Percentiles rank a stretch among this genome's conserved stretches.
phyloP scores from a whole-genome alignment of 2,797 vertebrate species.

The Novumbra hubbsi region DNA sequence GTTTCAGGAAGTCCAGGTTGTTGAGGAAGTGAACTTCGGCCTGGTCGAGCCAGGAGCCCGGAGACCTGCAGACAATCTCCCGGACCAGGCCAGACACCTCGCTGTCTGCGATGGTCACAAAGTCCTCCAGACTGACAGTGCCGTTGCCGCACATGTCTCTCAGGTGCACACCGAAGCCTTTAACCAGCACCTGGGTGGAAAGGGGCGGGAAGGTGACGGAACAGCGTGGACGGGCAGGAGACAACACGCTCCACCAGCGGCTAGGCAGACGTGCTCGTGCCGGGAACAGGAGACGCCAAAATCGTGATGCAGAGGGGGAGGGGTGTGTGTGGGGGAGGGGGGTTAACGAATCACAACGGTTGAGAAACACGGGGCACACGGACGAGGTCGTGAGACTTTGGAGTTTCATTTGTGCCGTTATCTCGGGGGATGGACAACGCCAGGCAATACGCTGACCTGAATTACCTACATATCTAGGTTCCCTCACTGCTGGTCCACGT shows the following conservation, averaged over 20 bases:
- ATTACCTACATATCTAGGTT: not conserved
- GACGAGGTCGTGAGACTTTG: not conserved
- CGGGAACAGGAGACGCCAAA: no score
- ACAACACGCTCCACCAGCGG: not conserved
- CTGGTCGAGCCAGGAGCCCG: constrained; percentile 68
- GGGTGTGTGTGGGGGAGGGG: no score
- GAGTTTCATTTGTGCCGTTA: not conserved
- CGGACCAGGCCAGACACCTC: constrained; percentile 50
- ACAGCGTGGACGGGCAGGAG: not conserved
- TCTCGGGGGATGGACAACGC: not conserved
- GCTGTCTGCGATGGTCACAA: constrained; percentile 74
- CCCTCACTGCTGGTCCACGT: not conserved
- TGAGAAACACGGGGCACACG: not conserved
- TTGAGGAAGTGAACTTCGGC: constrained; percentile 74
- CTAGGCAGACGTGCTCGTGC: no score
- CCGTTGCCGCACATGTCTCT: constrained; percentile 74
- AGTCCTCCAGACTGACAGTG: constrained; percentile 58
- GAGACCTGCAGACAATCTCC: constrained; percentile 74
- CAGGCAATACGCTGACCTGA: constrained; percentile 1
- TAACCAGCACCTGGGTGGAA: constrained; percentile 78
- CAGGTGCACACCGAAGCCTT: constrained; percentile 82
- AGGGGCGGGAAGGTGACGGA: not conserved
- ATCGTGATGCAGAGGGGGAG: no score
- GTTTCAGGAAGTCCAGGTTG: constrained; percentile 87
- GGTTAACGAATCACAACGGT: not conserved